These are phyloP conservation scores for Pseudochirops cupreus DNA, from an alignment of 2,797 vertebrate genomes.

Conservation along the genomic window DNA sequence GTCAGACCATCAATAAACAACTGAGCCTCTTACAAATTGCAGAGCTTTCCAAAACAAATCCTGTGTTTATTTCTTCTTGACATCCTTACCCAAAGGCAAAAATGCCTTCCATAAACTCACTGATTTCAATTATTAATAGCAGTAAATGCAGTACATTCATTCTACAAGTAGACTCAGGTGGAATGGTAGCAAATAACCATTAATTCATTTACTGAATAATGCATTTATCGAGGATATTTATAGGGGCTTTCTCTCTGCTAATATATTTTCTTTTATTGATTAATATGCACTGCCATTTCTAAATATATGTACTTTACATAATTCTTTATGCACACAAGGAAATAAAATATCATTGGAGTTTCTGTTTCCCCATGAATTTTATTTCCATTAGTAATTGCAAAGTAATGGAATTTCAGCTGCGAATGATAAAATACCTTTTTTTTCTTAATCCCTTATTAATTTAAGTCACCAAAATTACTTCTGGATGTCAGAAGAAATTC, in stretches of 20 bases:
- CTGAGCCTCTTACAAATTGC: slow-evolving; percentile 33
- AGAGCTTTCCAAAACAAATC: slow-evolving; percentile 9
- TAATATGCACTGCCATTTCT: slow-evolving; percentile 17
- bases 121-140: slow-evolving; percentile 44
- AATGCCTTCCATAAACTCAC: slow-evolving; percentile 17
- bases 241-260: background rate
- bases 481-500: background rate
- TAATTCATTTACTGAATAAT: slow-evolving; percentile 52
- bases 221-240: slow-evolving; percentile 43
- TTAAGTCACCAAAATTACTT: background rate
- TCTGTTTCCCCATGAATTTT: background rate
- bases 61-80: slow-evolving; percentile 43
- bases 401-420: background rate
- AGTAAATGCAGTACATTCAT: slow-evolving; percentile 54
- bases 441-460: background rate
- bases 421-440: background rate
- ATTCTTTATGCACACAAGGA: slow-evolving; percentile 20
- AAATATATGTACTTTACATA: slow-evolving; percentile 21
- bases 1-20: slow-evolving; percentile 7
- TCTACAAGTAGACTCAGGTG: slow-evolving; percentile 23
- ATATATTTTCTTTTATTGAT: slow-evolving; percentile 30
- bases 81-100: slow-evolving; percentile 40
- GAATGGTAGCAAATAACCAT: slow-evolving; percentile 41
- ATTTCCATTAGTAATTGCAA: slow-evolving; percentile 22
- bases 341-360: background rate